Percentiles rank a stretch among this genome's conserved stretches.
Conservation (phyloP, 2,888 invertebrate genomes). For the Drosophila silvestris region DNA sequence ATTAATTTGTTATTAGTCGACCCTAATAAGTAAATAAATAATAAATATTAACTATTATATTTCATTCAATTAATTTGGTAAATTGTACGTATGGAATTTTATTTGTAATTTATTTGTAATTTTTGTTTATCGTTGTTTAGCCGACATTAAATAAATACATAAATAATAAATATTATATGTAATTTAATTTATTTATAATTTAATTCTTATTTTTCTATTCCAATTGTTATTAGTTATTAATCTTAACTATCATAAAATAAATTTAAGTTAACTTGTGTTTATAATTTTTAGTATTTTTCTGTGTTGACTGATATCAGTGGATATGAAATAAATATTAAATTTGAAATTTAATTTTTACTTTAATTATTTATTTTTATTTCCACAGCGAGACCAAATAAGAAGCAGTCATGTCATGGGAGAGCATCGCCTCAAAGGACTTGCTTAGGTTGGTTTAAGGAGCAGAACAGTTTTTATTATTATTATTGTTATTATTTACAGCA, state of each 20-base stretch:
- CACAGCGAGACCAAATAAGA: not conserved
- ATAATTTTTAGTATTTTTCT: no score
- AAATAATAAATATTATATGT: not conserved
- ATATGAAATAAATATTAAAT: not conserved
- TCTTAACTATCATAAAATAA: no score
- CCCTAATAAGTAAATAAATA: no score
- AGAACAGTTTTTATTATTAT: not conserved
- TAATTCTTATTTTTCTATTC: not conserved
- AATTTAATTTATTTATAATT: not conserved
- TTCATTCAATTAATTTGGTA: not conserved
- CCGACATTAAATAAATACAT: not conserved
- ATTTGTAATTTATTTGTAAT: not conserved
- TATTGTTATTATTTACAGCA: constrained; percentile 84
- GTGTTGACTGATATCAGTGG: not conserved
- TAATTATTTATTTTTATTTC: not conserved
- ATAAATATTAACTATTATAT: no score
- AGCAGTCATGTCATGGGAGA: constrained; percentile 92
- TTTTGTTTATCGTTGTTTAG: not conserved
- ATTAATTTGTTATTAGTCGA: not conserved
- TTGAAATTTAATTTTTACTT: not conserved
- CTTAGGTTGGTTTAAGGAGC: constrained; percentile 87
- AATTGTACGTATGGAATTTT: not conserved
- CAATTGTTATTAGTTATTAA: not conserved
- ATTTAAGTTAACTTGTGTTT: no score
- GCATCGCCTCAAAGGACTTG: constrained; percentile 92